phyloP scores from a whole-genome alignment of 1,140 invertebrate species.

The Leptonema lineaticorne region DNA sequence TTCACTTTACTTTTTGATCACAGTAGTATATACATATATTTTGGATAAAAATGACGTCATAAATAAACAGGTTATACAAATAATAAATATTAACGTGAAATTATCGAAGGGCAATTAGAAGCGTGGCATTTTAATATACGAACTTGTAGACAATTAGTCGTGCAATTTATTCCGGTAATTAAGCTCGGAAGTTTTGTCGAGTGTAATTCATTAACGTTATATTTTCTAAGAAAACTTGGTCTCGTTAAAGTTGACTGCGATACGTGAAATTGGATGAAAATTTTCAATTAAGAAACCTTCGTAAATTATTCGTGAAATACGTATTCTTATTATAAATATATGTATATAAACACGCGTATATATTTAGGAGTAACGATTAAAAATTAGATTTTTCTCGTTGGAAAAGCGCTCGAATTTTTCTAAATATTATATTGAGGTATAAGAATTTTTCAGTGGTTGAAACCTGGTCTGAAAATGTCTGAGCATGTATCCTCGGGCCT shows the following conservation, averaged over 20 bases:
- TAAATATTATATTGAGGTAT: no score
- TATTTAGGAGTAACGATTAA: no score
- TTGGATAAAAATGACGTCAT: no score
- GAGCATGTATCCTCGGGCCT: neutral
- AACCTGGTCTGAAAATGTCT: slow-evolving; percentile 1
- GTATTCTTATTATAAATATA: neutral
- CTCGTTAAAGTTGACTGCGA: neutral
- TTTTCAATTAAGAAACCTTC: neutral
- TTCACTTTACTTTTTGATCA: no score
- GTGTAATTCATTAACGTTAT: neutral
- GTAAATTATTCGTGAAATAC: neutral
- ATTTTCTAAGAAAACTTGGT: neutral
- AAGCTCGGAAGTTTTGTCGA: neutral
- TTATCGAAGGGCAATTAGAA: no score
- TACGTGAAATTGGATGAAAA: neutral
- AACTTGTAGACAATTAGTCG: neutral
- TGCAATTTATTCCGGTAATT: neutral
- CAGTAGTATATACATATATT: no score
- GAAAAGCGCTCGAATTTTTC: no score
- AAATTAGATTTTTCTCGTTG: no score
- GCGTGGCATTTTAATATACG: no score
- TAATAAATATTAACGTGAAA: no score
- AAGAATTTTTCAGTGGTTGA: neutral
- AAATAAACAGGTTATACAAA: no score
- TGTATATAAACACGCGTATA: neutral